These are phyloP conservation scores for Augochlorella aurata DNA, from an alignment of 2,888 invertebrate species.

Conservation along the genomic window DNA sequence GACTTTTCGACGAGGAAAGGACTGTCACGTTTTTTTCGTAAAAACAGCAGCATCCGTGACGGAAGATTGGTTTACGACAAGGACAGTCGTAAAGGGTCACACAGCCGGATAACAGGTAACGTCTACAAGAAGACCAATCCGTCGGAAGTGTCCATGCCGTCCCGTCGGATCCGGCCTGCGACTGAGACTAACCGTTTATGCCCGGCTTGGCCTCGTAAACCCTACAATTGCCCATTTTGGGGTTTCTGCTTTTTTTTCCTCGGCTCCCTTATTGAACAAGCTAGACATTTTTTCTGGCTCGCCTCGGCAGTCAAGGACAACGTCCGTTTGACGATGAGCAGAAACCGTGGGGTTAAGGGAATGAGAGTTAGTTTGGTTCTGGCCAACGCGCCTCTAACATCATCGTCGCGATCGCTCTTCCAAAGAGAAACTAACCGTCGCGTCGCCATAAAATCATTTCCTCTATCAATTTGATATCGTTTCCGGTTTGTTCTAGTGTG, in stretches of 20 bases:
- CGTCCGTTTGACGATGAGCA: constrained; percentile 66
- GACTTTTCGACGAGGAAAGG: neutral
- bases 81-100: constrained; percentile 41
- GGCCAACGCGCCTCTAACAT: constrained; percentile 66
- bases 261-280: constrained; percentile 55
- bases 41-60: neutral
- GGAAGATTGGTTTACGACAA: constrained; percentile 34
- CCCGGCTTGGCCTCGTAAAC: constrained; percentile 61
- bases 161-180: constrained; percentile 60
- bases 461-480: no score
- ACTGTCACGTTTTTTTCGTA: neutral
- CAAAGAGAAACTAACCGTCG: neutral
- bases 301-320: constrained; percentile 68
- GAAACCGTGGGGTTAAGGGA: constrained; percentile 74
- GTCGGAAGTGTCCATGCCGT: constrained; percentile 57
- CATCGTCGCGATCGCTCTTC: constrained; percentile 19
- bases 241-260: constrained; percentile 66
- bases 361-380: constrained; percentile 73
- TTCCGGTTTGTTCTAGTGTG: constrained; percentile 2
- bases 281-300: constrained; percentile 50
- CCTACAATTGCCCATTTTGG: constrained; percentile 71
- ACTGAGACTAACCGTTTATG: constrained; percentile 56
- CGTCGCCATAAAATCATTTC: neutral
- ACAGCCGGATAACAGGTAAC: constrained; percentile 47
- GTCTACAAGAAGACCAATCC: constrained; percentile 42